phyloP scores from a whole-genome alignment of 1,140 invertebrate species.

The Saccostrea echinata region DNA sequence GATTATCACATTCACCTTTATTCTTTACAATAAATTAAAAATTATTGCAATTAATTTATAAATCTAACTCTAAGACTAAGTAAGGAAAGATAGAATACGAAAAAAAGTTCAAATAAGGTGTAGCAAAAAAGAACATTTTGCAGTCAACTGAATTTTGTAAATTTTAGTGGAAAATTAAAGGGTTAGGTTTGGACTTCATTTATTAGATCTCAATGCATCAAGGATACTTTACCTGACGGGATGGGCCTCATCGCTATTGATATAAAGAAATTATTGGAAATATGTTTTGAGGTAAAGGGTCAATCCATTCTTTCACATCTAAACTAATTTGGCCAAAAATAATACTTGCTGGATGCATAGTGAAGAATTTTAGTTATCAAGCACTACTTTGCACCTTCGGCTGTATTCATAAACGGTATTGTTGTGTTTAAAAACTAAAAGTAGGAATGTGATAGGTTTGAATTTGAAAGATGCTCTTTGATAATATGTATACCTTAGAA shows the following conservation, averaged over 20 bases:
- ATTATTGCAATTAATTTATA: background rate
- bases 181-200: background rate
- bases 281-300: background rate
- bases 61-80: background rate
- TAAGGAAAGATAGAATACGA: background rate
- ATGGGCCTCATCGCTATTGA: background rate
- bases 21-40: background rate
- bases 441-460: too few species aligned
- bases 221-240: background rate
- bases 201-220: background rate
- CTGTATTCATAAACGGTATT: background rate
- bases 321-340: background rate
- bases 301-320: too few species aligned
- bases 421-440: background rate
- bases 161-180: background rate
- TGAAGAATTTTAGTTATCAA: background rate
- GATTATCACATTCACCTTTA: background rate
- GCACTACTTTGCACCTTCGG: background rate
- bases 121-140: background rate
- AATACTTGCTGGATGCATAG: background rate
- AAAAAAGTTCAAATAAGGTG: background rate
- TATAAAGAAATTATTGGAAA: background rate
- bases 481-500: background rate
- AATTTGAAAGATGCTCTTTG: too few species aligned
- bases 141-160: background rate